Conservation (phyloP, 2,888 invertebrate species). For the Caenorhabditis afra region DNA sequence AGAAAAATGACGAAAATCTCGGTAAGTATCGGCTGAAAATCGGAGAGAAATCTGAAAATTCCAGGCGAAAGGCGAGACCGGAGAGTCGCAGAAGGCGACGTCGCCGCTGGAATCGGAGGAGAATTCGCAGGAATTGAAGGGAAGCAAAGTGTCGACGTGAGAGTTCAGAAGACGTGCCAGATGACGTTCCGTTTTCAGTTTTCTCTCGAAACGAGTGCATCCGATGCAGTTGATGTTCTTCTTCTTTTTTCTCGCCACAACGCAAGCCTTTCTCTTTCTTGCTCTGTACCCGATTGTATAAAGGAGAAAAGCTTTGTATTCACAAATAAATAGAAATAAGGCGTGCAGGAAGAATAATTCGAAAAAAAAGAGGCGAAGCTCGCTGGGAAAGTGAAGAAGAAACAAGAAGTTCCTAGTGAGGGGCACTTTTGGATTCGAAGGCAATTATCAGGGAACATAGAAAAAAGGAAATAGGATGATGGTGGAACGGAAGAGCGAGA, state of each 20-base stretch:
- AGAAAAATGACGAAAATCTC: conserved; percentile 12
- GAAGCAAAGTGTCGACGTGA: neutral
- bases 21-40: conserved; percentile 3
- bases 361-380: conserved; percentile 32
- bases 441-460: too few relatives aligned
- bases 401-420: conserved; percentile 3
- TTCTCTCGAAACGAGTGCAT: neutral
- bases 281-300: conserved; percentile 8
- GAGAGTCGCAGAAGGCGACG: neutral
- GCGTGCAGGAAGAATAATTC: conserved; percentile 5
- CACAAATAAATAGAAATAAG: conserved; percentile 12
- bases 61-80: neutral
- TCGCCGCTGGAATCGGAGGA: neutral
- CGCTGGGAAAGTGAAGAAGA: conserved; percentile 45
- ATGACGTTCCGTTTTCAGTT: neutral
- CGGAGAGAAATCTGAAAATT: neutral
- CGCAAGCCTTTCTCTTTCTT: neutral
- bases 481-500: conserved; percentile 19
- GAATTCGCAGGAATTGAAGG: neutral
- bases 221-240: neutral
- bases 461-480: conserved; percentile 6
- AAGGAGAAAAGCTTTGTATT: conserved; percentile 14
- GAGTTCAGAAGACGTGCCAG: neutral
- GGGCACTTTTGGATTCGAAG: conserved; percentile 39
- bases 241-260: neutral